These are phyloP conservation scores for Epizoanthus stellaris DNA, from an alignment of 92 coral and sea anemone genomes.

Conservation along the genomic window DNA sequence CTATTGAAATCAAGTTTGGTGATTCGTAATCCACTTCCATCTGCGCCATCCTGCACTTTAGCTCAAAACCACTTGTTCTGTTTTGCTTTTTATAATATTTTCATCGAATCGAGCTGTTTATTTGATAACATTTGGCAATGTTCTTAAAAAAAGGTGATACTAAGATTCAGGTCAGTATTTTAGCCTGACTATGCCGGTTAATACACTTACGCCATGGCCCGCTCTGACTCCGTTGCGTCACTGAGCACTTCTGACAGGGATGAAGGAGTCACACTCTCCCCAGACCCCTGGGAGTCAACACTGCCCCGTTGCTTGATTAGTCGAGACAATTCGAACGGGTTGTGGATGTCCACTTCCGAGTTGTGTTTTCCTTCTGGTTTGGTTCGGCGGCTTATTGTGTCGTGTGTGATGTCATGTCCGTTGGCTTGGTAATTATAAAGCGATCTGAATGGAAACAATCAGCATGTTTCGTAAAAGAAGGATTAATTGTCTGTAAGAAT, in stretches of 20 bases:
- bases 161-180: no score
- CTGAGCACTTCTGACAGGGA: slow-evolving; percentile 44
- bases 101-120: no score
- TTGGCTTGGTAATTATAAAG: slow-evolving; percentile 38
- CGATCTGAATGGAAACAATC: not conserved
- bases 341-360: not conserved
- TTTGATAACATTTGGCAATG: no score
- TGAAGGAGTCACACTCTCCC: slow-evolving; percentile 43
- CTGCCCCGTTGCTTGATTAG: slow-evolving; percentile 49
- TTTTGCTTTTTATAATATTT: no score
- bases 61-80: no score
- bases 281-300: slow-evolving; percentile 47
- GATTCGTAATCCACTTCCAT: no score
- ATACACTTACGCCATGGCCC: slow-evolving; percentile 67
- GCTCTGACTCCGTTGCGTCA: slow-evolving; percentile 47
- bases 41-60: no score
- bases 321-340: slow-evolving; percentile 8
- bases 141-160: no score
- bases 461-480: not conserved
- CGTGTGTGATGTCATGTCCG: slow-evolving; percentile 30
- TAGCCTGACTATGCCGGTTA: no score
- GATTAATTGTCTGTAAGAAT: no score
- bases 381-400: not conserved
- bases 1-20: no score
- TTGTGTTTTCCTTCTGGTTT: slow-evolving; percentile 19